Percentiles rank a stretch among this genome's conserved stretches.
These are phyloP conservation scores for Xenopus tropicalis DNA, from an alignment of 2,113 vertebrate genomes.

Conservation along the genomic window UCB_Xtro_10.0 CM004445.2:67375001-67375500, in stretches of 20 bases:
- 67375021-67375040: too few species aligned
- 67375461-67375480: slow-evolving; percentile 44
- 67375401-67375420: slow-evolving; percentile 48
- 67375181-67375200: slow-evolving; percentile 16
- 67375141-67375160: neutral
- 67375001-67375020: too few species aligned
- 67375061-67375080: too few species aligned
- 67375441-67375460: slow-evolving; percentile 48
- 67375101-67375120: neutral
- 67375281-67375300: slow-evolving; percentile 57
- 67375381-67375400: slow-evolving; percentile 56
- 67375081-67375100: too few species aligned
- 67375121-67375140: neutral
- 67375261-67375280: slow-evolving; percentile 52
- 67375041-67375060: too few species aligned
- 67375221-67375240: slow-evolving; percentile 51
- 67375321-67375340: slow-evolving; percentile 57
- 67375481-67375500: slow-evolving; percentile 46
- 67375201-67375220: slow-evolving; percentile 47
- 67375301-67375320: slow-evolving; percentile 56
- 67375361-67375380: slow-evolving; percentile 51
- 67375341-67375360: slow-evolving; percentile 51
- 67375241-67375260: slow-evolving; percentile 51
- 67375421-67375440: slow-evolving; percentile 48
- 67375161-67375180: slow-evolving; percentile 17